These are phyloP conservation scores for Actias luna DNA, from an alignment of 2,888 invertebrate species.

Conservation along the genomic window DNA sequence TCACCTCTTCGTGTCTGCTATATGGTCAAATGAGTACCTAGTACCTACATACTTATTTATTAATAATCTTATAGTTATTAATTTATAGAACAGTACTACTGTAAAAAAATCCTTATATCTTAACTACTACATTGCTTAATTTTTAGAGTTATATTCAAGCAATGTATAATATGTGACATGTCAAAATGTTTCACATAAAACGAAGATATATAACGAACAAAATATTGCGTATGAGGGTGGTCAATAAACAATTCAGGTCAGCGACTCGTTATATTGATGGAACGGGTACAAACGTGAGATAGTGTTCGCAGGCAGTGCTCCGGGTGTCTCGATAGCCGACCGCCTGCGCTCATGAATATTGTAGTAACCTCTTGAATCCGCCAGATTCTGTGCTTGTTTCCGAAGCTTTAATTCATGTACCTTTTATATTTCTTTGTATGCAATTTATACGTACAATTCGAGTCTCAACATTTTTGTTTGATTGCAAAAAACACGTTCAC, in stretches of 20 bases:
- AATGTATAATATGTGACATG: background rate
- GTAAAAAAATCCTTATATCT: no score
- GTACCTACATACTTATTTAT: no score
- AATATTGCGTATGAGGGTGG: slow-evolving; percentile 41
- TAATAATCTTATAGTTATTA: no score
- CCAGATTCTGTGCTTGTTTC: slow-evolving; percentile 57
- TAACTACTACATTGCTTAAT: background rate
- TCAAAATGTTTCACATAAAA: background rate
- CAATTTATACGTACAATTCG: slow-evolving; percentile 30
- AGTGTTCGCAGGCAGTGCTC: slow-evolving; percentile 44
- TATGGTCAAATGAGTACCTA: no score
- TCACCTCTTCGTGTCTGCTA: no score
- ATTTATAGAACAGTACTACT: no score
- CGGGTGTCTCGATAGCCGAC: slow-evolving; percentile 37
- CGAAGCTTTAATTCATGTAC: slow-evolving; percentile 46
- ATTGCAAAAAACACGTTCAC: slow-evolving; percentile 19
- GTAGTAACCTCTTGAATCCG: slow-evolving; percentile 56
- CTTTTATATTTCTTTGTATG: slow-evolving; percentile 48
- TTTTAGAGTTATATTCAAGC: background rate
- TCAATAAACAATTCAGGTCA: slow-evolving; percentile 63
- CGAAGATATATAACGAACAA: background rate
- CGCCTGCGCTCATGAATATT: slow-evolving; percentile 65
- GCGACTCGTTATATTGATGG: slow-evolving; percentile 66
- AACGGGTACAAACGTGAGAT: slow-evolving; percentile 60
- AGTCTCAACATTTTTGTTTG: slow-evolving; percentile 39